Base-by-base conservation (phyloP, 2,888 invertebrate species). In the Uloborus plumipes region DNA sequence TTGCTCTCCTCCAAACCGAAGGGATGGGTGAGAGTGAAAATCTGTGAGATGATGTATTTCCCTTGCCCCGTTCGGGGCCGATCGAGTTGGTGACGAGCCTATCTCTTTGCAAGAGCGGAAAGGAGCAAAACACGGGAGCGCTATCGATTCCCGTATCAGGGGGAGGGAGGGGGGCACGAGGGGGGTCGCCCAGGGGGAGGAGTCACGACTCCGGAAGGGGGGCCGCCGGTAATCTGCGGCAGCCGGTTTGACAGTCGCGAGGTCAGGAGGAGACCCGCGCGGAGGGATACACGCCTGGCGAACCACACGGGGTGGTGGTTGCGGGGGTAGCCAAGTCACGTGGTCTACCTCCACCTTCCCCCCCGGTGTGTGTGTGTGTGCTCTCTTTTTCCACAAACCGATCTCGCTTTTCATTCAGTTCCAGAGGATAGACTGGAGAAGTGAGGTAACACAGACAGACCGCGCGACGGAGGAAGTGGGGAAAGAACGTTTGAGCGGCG, bases 281-380 rank as follows among this genome's bases (percentile, higher is more conserved):
- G 81, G 81, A 82, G 81, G 81, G 66, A 82, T 82, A 82, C 81
- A 82, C 75, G 81, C 70, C 39, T 65, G 81, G 81, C 76, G 81
- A 82, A 82, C 81, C 81, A 82, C 81, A 82, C 81, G 76, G 79
- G 79, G 81, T 82, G 81, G 81, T 76, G 81, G 81, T 76, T 75
- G 65, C 55, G 81, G 59, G 65, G 81, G 75, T 39, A 51, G 71
- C 66, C 64, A 75, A 75, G 81, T 82, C 81, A 82, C 81, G 81
- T 82, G 81, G 75, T 75, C 62, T 64, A 22, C 69, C 74, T 55
- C 58, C 70, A 26, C 47, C 47, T 26, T 71, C 64, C 64, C 72
- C 15, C 1, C 16, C 2, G 2, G 31, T 55, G 18, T 9, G 55
- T 20, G 55, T 20, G 55, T 55, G 55, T 20, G n/a, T 39, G 47